These are phyloP conservation scores for Tortricodes alternella DNA, from an alignment of 2,888 invertebrate genomes.

Conservation along the genomic window DNA sequence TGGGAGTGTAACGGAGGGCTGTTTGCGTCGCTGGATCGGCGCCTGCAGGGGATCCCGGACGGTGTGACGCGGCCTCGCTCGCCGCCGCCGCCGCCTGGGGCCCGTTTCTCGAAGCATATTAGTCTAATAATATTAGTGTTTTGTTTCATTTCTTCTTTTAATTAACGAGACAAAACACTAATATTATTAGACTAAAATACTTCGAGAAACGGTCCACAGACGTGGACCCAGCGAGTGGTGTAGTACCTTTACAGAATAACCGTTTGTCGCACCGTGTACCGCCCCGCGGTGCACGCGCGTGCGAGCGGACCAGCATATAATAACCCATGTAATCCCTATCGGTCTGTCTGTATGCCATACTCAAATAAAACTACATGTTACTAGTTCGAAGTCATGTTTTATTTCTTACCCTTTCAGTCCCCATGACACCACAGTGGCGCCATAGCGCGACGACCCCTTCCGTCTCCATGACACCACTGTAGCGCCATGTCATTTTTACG, in stretches of 20 bases:
- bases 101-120: too few species aligned
- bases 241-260: background rate
- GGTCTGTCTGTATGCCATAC: background rate
- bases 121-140: too few species aligned
- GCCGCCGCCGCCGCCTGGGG: background rate
- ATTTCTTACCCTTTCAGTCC: constrained; percentile 1
- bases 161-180: too few species aligned
- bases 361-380: constrained; percentile 12
- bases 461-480: too few species aligned
- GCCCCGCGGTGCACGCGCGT: background rate
- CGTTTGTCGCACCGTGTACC: background rate
- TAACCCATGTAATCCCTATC: constrained; percentile 1
- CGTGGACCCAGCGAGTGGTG: too few species aligned
- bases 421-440: background rate
- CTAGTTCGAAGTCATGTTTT: constrained; percentile 3
- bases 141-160: too few species aligned
- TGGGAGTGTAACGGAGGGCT: too few species aligned
- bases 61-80: background rate
- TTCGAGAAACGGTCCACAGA: too few species aligned
- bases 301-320: background rate
- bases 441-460: background rate
- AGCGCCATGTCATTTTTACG: too few species aligned
- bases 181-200: too few species aligned
- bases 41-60: too few species aligned
- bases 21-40: too few species aligned